Evolutionary conservation across 2,113 vertebrate species (phyloP).

Genomic region (Benitochromis conjunctus): DNA sequence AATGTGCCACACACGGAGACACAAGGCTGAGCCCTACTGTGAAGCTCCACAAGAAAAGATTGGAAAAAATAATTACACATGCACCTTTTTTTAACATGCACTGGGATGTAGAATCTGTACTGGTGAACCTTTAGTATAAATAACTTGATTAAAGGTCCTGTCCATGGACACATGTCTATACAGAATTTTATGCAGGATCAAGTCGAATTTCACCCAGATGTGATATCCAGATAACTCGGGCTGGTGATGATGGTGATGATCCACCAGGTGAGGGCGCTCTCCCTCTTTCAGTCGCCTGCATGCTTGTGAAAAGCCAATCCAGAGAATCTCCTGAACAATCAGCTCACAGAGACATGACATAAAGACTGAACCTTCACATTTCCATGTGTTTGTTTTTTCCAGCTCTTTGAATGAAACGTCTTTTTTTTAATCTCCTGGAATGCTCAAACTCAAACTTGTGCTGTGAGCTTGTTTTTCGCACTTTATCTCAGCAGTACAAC

Average conservation of each 20-base stretch:
- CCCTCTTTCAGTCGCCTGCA: neutral
- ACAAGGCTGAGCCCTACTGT: neutral
- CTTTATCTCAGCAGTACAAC: neutral
- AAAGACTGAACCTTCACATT: neutral
- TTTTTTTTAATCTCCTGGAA: neutral
- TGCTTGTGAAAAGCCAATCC: neutral
- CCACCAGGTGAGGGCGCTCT: constrained; percentile 46
- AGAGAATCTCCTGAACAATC: neutral
- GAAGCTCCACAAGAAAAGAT: neutral
- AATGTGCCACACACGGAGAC: neutral
- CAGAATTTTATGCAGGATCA: neutral
- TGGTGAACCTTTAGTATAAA: neutral
- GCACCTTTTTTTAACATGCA: neutral
- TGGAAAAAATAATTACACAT: neutral
- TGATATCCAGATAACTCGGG: neutral
- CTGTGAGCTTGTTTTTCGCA: neutral
- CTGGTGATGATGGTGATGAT: neutral
- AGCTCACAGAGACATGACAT: neutral
- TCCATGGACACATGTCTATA: no score
- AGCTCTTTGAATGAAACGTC: neutral
- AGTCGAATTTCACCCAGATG: neutral
- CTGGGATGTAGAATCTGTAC: neutral
- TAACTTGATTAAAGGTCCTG: neutral
- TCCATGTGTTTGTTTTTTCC: neutral
- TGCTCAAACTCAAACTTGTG: neutral